Percentiles rank a stretch among this genome's conserved stretches.
Evolutionary conservation across 1,140 invertebrate genomes (phyloP).

Genomic region (Bombyx mandarina): DNA sequence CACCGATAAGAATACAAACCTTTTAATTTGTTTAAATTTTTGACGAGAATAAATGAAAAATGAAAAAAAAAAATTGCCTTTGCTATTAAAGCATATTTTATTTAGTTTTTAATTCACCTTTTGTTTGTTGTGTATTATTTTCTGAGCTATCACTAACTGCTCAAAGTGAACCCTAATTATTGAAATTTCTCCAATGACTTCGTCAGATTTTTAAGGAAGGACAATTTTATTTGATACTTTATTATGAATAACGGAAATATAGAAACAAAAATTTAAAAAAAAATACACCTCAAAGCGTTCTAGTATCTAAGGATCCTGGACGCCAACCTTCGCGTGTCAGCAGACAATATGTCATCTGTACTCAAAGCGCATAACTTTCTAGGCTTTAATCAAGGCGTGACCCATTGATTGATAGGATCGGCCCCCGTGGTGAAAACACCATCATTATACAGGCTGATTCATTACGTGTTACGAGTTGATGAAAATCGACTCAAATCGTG

Average conservation of each 20-base stretch:
- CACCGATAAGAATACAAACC: no score
- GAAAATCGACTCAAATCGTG: no score
- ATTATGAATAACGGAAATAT: background rate
- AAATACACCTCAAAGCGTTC: background rate
- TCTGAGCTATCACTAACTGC: background rate
- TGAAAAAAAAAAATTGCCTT: no score
- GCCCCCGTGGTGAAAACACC: slow-evolving; percentile 20
- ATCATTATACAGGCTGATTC: slow-evolving; percentile 18
- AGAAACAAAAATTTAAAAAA: background rate
- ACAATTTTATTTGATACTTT: no score
- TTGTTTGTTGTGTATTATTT: background rate
- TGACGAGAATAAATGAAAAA: no score
- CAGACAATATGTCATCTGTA: slow-evolving; percentile 49
- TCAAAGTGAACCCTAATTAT: no score
- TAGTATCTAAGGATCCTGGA: background rate
- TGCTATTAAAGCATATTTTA: no score
- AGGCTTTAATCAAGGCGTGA: slow-evolving; percentile 58
- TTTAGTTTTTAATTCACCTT: background rate
- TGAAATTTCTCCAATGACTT: no score
- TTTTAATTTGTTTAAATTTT: no score
- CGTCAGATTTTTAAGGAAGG: no score
- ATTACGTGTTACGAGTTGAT: slow-evolving; percentile 3
- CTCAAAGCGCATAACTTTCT: slow-evolving; percentile 48
- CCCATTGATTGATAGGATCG: slow-evolving; percentile 62
- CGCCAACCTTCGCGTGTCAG: slow-evolving; percentile 34